Evolutionary conservation across 2,888 invertebrate genomes (phyloP), one percentile per base, ranked within the genome.

Genomic region (Hemistola chrysoprasaria): DNA sequence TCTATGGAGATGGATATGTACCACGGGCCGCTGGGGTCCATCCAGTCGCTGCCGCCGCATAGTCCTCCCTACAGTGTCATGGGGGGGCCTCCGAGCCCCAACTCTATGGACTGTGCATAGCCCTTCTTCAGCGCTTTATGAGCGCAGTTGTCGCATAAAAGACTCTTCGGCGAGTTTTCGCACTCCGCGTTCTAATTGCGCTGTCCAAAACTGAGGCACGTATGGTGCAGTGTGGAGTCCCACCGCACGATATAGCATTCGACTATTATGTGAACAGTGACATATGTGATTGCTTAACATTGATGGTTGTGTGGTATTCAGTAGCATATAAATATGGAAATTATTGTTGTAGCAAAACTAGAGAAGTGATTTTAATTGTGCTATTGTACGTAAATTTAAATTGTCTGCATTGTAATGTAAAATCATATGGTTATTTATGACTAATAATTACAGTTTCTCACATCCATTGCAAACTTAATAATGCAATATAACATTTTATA

Each of bases 91-190:
- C 92, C 92, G 47, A 93, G 93, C 69, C 93, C 94, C 7, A 92
- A 92, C 57, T 93, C 93, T 10, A 89, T 94, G 78, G 94, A 94
- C 71, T 94, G 94, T 75, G 91, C 93, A 88, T 93, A 93, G 93
- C 88, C 71, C 22, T 73, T 69, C 63, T 79, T 82, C 53, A 78
- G 81, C 86, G 80, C 82, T 44, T 80, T 79, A 71, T 78, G 72
- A 81, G 82, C 84, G 80, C 50, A 26, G 8, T 21, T 28, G 23
- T 29, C 24, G 24, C 16, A 32, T 28, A 9, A 7, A n/a, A 31
- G 36, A 23, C 22, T 36, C 27, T 26, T 20, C 5, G 26, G 43
- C 20, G 22, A 24, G 8, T 33, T 31, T 9, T 22, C 42, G 11
- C 33, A 24, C 24, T 22, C 28, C 32, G 27, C 32, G 3, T 25